A percentile compares a stretch with the other conserved stretches of the same genome.
phyloP scores from a whole-genome alignment of 2,888 invertebrate genomes.

The Rhagophthalmus giganteus region DNA sequence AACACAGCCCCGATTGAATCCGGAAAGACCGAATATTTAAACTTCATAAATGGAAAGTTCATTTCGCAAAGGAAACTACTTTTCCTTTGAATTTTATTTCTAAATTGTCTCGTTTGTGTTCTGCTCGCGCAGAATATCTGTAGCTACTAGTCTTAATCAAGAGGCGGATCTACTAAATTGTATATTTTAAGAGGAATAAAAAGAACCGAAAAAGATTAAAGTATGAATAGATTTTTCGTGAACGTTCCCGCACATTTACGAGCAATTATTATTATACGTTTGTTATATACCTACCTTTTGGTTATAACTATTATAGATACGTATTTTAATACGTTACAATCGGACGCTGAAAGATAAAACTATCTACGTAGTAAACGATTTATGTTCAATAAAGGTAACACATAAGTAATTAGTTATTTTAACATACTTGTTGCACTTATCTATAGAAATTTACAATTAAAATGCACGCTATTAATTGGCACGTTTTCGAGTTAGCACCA shows the following conservation, averaged over 20 bases:
- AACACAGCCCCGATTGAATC: conserved; percentile 28
- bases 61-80: conserved; percentile 22
- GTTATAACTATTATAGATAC: too few relatives aligned
- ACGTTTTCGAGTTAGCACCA: too few relatives aligned
- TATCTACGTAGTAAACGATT: too few relatives aligned
- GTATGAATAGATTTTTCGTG: conserved; percentile 14
- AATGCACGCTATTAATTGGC: too few relatives aligned
- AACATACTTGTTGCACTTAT: too few relatives aligned
- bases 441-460: too few relatives aligned
- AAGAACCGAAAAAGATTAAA: conserved; percentile 29
- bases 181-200: conserved; percentile 28
- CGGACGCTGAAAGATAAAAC: too few relatives aligned
- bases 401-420: too few relatives aligned
- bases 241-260: not conserved
- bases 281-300: too few relatives aligned
- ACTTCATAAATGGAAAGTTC: conserved; percentile 27
- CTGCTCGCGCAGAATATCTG: conserved; percentile 11
- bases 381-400: too few relatives aligned
- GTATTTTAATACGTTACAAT: not conserved
- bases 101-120: conserved; percentile 15
- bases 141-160: conserved; percentile 36
- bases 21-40: conserved; percentile 29
- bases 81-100: conserved; percentile 12
- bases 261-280: not conserved
- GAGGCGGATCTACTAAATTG: conserved; percentile 32